Evolutionary conservation across 2,888 invertebrate genomes (phyloP).

Genomic region (Phlogophora meticulosa): DNA sequence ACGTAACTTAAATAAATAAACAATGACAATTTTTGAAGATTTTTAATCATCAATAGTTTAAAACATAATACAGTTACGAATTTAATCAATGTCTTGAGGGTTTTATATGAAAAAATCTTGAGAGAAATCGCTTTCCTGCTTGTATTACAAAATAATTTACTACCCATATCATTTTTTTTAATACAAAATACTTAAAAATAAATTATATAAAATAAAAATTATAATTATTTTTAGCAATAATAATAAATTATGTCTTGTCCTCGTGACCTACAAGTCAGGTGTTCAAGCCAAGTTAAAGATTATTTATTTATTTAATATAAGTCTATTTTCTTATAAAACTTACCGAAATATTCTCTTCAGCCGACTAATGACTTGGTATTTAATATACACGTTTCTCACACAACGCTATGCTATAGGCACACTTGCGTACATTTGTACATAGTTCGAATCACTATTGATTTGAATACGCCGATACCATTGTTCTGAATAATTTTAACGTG

Average conservation of each 20-base stretch:
- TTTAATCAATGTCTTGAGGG: not conserved
- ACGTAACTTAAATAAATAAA: not conserved
- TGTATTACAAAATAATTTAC: not conserved
- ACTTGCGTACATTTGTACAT: constrained; percentile 58
- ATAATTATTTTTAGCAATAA: not conserved
- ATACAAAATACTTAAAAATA: not conserved
- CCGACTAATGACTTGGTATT: constrained; percentile 90
- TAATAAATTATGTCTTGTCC: not conserved
- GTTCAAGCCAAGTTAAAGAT: constrained; percentile 30
- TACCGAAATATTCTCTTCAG: constrained; percentile 90
- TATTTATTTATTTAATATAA: constrained; percentile 18
- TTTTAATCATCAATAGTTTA: too few species aligned
- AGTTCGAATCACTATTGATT: constrained; percentile 59
- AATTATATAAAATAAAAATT: not conserved
- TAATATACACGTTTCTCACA: constrained; percentile 82
- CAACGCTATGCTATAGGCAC: constrained; percentile 62
- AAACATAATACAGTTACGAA: too few species aligned
- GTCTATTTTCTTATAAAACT: constrained; percentile 69
- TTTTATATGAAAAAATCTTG: not conserved
- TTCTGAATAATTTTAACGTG: constrained; percentile 32
- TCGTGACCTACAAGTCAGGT: constrained; percentile 4
- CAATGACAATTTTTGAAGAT: not conserved
- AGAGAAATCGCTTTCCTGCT: constrained; percentile 25
- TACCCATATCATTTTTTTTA: not conserved
- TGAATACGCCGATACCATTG: constrained; percentile 36